phyloP scores from a whole-genome alignment of 2,888 invertebrate genomes.

The Deilephila porcellus region DNA sequence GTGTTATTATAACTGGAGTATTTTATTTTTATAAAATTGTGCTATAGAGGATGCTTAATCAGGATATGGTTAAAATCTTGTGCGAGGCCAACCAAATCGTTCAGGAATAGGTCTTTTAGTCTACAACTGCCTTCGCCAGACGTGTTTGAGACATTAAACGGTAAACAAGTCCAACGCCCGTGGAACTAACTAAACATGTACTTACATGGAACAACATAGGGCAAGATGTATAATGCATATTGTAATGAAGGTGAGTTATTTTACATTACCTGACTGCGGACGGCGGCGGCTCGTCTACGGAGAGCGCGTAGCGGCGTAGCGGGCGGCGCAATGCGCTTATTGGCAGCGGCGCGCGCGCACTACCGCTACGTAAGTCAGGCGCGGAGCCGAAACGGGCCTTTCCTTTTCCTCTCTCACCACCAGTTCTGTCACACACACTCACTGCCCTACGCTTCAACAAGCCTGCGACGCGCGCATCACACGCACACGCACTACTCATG shows the following conservation, averaged over 20 bases:
- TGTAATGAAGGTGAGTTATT: constrained; percentile 31
- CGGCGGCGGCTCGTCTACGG: constrained; percentile 90
- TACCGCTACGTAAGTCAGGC: constrained; percentile 81
- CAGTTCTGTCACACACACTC: constrained; percentile 67
- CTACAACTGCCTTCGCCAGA: too few species aligned
- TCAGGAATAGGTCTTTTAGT: too few species aligned
- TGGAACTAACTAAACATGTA: neutral
- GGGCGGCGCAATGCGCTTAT: constrained; percentile 74
- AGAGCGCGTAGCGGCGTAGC: constrained; percentile 91
- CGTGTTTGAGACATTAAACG: too few species aligned
- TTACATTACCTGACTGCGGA: constrained; percentile 74
- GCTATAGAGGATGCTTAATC: too few species aligned
- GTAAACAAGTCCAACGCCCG: too few species aligned
- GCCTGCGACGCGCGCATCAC: constrained; percentile 39
- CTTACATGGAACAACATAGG: neutral
- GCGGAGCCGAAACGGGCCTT: constrained; percentile 85
- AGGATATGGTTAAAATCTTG: too few species aligned
- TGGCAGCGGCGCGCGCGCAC: constrained; percentile 67
- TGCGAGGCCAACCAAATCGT: too few species aligned
- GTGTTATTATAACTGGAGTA: too few species aligned
- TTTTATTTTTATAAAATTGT: too few species aligned
- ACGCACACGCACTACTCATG: constrained; percentile 27
- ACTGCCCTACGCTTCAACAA: constrained; percentile 54
- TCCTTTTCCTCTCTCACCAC: constrained; percentile 60
- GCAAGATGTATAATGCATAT: constrained; percentile 11